These are phyloP conservation scores for Hoplias malabaricus DNA, from an alignment of 2,113 vertebrate species.

Conservation along the genomic window DNA sequence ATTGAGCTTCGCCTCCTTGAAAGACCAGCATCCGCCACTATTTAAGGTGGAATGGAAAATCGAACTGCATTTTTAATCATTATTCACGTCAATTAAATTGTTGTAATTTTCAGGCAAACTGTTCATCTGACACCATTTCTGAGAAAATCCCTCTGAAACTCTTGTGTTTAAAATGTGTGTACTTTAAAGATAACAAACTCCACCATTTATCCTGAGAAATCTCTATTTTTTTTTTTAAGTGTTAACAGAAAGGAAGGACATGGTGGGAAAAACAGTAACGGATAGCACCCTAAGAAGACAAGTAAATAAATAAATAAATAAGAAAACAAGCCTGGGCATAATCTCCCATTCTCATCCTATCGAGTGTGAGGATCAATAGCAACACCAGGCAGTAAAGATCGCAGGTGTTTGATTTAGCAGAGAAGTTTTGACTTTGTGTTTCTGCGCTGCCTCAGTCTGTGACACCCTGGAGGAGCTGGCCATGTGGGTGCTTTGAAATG, in stretches of 20 bases:
- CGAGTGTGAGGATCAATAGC: constrained; percentile 47
- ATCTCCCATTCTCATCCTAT: constrained; percentile 39
- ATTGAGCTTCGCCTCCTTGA: no score
- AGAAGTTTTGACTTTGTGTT: constrained; percentile 33
- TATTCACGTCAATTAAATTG: no score
- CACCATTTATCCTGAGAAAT: neutral
- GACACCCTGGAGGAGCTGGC: constrained; percentile 10
- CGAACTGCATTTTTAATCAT: no score
- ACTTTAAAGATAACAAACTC: neutral
- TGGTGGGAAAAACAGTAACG: neutral
- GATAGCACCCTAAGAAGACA: constrained; percentile 25
- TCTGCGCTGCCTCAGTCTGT: constrained; percentile 9
- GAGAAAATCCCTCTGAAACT: no score
- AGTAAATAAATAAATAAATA: no score
- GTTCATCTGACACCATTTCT: no score
- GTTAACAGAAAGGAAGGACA: neutral
- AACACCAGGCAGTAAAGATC: constrained; percentile 23
- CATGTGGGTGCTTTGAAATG: constrained; percentile 31
- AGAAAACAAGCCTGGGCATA: constrained; percentile 47
- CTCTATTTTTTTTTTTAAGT: neutral
- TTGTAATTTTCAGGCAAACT: no score
- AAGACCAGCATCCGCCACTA: no score
- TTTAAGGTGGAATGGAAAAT: no score
- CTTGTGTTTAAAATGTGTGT: neutral
- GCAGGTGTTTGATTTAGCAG: constrained; percentile 51